Conservation (phyloP, 2,888 invertebrate species). For the Ornithoptera priamus region DNA sequence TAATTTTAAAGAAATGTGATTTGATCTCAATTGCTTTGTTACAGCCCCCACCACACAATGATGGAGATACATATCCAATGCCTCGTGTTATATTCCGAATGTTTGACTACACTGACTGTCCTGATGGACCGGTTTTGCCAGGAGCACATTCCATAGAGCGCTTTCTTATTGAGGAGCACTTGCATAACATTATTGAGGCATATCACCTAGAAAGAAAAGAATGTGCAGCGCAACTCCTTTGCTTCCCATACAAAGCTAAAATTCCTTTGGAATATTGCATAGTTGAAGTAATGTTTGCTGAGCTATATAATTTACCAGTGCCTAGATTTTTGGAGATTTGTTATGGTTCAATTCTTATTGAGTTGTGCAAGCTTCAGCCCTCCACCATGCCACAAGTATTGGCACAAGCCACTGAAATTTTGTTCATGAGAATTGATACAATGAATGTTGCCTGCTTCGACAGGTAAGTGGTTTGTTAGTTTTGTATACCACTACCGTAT, state of each 20-base stretch:
- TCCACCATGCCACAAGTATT: constrained; percentile 98
- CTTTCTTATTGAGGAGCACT: constrained; percentile 98
- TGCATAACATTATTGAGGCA: constrained; percentile 95
- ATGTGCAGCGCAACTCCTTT: constrained; percentile 94
- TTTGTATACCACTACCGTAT: background rate
- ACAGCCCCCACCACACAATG: constrained; percentile 95
- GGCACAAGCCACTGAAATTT: constrained; percentile 98
- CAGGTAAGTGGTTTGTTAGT: constrained; percentile 71
- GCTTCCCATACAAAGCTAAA: constrained; percentile 95
- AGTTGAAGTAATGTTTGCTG: constrained; percentile 97
- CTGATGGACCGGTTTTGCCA: constrained; percentile 94
- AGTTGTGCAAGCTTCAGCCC: constrained; percentile 97
- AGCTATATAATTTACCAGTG: constrained; percentile 94
- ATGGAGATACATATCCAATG: constrained; percentile 94
- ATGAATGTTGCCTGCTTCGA: constrained; percentile 99
- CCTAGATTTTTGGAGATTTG: constrained; percentile 94
- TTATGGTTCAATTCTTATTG: constrained; percentile 97
- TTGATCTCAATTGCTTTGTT: constrained; percentile 35
- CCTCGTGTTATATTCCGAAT: constrained; percentile 96
- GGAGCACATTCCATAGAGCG: constrained; percentile 98
- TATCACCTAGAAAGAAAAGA: constrained; percentile 94
- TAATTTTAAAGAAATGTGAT: background rate
- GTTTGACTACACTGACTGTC: constrained; percentile 99
- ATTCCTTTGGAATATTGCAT: constrained; percentile 99
- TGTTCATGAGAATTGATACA: constrained; percentile 96